These are phyloP conservation scores for Cryptomyrus ogoouensis DNA, from an alignment of 2,113 vertebrate genomes.

Conservation along the genomic window DNA sequence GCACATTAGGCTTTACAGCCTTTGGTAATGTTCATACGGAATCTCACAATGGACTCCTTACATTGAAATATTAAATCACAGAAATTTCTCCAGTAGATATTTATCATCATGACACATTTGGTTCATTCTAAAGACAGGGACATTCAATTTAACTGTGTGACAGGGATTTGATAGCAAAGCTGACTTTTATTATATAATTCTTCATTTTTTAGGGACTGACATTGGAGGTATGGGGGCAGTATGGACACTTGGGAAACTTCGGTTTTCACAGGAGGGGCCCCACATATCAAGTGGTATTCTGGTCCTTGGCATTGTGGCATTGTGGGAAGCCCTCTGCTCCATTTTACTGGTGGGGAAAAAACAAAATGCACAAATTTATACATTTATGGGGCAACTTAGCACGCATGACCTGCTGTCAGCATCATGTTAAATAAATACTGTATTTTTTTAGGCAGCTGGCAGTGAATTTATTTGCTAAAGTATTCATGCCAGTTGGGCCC, in stretches of 20 bases:
- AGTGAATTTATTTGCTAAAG: background rate
- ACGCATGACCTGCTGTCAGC: background rate
- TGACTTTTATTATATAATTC: background rate
- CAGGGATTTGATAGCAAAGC: background rate
- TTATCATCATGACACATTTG: background rate
- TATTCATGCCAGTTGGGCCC: background rate
- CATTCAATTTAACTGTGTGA: background rate
- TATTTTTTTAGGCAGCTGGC: background rate
- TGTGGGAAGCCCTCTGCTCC: background rate
- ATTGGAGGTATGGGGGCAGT: background rate
- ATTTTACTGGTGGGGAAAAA: background rate
- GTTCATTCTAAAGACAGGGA: background rate
- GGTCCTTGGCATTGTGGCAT: background rate
- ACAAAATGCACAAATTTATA: background rate
- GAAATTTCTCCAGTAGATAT: background rate
- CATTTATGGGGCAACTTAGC: background rate
- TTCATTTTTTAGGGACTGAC: background rate
- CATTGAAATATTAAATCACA: background rate
- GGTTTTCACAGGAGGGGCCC: background rate
- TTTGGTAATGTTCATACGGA: background rate
- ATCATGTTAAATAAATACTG: background rate
- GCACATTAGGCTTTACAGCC: background rate
- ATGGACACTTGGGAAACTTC: background rate
- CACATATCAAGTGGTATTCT: background rate
- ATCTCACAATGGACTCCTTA: background rate